These are phyloP conservation scores for Odocoileus virginianus DNA, from an alignment of 2,113 vertebrate species.

Conservation along the genomic window DNA sequence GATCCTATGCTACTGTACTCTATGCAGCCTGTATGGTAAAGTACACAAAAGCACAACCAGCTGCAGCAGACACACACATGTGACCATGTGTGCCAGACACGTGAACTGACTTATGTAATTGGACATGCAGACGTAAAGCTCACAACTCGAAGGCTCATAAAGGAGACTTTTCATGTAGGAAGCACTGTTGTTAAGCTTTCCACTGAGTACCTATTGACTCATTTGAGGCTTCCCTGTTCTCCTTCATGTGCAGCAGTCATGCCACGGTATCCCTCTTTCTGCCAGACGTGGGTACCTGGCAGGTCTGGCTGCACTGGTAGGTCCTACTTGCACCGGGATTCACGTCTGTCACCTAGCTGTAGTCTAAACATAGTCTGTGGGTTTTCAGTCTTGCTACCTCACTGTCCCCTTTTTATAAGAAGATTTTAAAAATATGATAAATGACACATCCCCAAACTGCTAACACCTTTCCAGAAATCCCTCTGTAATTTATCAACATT, in stretches of 20 bases:
- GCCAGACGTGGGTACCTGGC: fast-evolving
- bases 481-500: neutral
- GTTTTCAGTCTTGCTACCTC: neutral
- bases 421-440: neutral
- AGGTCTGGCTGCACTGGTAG: neutral
- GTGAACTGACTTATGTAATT: neutral
- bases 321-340: neutral
- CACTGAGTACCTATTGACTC: neutral
- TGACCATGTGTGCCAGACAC: neutral
- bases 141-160: neutral
- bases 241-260: fast-evolving
- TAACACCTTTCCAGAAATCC: neutral
- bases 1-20: neutral
- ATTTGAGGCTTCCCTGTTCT: neutral
- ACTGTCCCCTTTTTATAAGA: neutral
- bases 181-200: neutral
- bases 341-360: neutral
- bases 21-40: neutral
- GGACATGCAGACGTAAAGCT: neutral
- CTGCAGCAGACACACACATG: fast-evolving
- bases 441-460: neutral
- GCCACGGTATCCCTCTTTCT: neutral
- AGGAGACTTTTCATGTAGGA: neutral
- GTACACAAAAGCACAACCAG: neutral
- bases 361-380: neutral